These are phyloP conservation scores for Seriola dumerili DNA, from an alignment of 2,113 vertebrate genomes.

Conservation along the genomic window DNA sequence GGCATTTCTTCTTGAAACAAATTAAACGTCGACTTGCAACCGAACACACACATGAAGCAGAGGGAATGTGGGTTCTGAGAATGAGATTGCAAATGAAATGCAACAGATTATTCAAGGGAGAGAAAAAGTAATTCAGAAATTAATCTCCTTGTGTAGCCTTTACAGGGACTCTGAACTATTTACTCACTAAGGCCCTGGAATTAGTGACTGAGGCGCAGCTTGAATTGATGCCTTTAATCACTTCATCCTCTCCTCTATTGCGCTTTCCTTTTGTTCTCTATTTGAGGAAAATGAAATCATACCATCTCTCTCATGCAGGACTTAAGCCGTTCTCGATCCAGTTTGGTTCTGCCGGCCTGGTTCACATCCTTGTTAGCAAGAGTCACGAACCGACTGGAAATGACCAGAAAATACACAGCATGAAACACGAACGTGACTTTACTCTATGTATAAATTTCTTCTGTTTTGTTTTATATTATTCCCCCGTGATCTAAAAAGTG, in stretches of 20 bases:
- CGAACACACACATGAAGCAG: neutral
- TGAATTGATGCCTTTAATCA: neutral
- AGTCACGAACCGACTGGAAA: slow-evolving; percentile 89
- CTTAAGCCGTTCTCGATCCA: slow-evolving; percentile 95
- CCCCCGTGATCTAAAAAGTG: neutral
- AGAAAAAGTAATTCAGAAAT: neutral
- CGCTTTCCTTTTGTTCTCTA: neutral
- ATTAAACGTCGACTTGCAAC: neutral
- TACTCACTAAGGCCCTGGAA: neutral
- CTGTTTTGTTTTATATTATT: neutral
- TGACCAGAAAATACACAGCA: neutral
- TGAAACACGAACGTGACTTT: neutral
- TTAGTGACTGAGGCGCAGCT: neutral
- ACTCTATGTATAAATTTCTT: neutral
- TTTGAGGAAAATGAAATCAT: slow-evolving; percentile 48
- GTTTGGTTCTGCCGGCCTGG: slow-evolving; percentile 88
- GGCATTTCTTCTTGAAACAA: neutral
- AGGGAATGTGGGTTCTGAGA: neutral
- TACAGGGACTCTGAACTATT: neutral
- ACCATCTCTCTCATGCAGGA: slow-evolving; percentile 96
- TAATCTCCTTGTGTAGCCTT: neutral
- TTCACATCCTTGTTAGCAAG: slow-evolving; percentile 94
- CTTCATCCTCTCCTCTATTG: neutral
- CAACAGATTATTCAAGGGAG: neutral
- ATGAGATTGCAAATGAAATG: neutral